Evolutionary conservation across 2,888 invertebrate species (phyloP), one percentile per base, ranked within the genome.

Genomic region (Stenotaenia linearis): DNA sequence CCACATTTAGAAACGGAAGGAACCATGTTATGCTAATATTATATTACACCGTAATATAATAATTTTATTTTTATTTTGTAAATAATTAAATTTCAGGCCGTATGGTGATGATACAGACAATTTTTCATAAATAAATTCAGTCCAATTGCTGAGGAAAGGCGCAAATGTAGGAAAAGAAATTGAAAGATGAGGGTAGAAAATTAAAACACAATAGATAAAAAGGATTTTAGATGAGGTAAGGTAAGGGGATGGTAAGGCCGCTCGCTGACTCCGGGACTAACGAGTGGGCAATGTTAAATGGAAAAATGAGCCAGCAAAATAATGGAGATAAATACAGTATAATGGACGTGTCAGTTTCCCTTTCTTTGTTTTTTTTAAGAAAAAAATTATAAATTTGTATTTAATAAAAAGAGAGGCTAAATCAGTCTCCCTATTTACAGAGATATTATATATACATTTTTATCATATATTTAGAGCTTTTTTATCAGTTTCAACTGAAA

Each of bases 31-130:
- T 45, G 28, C 50, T 77, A 37, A 77, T 77, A 77, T 50, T 45
- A 45, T 40, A 77, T 45, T 30, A 77, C 40, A 77, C 45, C 40
- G 35, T 45, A 37, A 28, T 77, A 35, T 37, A 30, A 61, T 32
- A 56, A 30, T 78, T 56, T 21, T 21, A 37, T 9, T 21, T 18
- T 78, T 78, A 45, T 45, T 40, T 50, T 45, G 12, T 78, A 50
- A 78, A 50, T 76, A 50, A 30, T 76, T 76, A 76, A 77, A 77
- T 77, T 37, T 45, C 56, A 78, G 78, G 78, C 78, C 78, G 78
- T 78, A 56, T 37, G 78, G 78, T 78, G 79, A 78, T 78, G 56
- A 69, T 78, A 78, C 78, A 78, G 69, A 79, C 75, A 79, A n/a
- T 32, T 75, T 35, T 40, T 69, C 77, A 40, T 37, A 50, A 28